These are phyloP conservation scores for Podarcis raffonei DNA, from an alignment of 2,113 vertebrate genomes.

Conservation along the genomic window DNA sequence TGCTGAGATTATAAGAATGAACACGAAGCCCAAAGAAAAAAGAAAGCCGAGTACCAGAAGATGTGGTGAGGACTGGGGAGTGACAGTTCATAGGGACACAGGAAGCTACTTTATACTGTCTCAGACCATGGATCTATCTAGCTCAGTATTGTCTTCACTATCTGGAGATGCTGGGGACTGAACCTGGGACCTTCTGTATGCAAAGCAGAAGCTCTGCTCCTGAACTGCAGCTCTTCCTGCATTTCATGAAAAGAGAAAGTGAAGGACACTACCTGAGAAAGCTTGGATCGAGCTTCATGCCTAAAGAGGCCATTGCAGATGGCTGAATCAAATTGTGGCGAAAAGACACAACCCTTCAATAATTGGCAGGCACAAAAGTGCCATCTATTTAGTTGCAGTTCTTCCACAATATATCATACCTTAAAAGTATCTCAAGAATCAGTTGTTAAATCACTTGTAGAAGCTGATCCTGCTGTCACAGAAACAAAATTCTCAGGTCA, in stretches of 20 bases:
- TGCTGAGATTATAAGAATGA: neutral
- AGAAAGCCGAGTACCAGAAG: neutral
- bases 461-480: neutral
- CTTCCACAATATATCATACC: neutral
- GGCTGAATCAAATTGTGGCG: neutral
- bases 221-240: neutral
- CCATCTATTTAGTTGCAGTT: neutral
- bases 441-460: neutral
- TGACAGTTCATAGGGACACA: no score
- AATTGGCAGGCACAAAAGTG: neutral
- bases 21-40: neutral
- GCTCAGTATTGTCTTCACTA: no score
- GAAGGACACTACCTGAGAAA: neutral
- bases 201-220: no score
- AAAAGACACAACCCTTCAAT: neutral
- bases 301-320: neutral
- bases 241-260: neutral
- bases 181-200: no score
- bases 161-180: no score
- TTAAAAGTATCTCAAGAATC: neutral
- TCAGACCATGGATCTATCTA: no score
- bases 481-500: neutral
- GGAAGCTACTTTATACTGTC: no score
- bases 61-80: neutral
- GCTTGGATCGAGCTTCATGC: neutral